These are phyloP conservation scores for Entelurus aequoreus DNA, from an alignment of 2,113 vertebrate species.

Conservation along the genomic window DNA sequence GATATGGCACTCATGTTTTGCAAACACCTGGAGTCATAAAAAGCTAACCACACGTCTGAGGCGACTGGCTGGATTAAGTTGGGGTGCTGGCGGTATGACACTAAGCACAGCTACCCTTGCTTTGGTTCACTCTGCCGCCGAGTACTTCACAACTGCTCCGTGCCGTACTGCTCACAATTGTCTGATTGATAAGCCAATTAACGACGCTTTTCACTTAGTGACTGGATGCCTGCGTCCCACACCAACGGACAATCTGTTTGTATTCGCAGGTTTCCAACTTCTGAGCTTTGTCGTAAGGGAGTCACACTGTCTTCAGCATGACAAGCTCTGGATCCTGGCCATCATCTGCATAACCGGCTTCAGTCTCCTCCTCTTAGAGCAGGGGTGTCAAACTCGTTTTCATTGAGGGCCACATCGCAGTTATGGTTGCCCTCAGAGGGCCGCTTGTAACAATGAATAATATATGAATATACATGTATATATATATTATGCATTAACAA, in stretches of 20 bases:
- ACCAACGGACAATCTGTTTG: neutral
- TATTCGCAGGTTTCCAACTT: neutral
- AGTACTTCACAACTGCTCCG: neutral
- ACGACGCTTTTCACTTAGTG: neutral
- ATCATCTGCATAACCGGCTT: neutral
- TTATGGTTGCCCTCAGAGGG: no score
- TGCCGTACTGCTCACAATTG: neutral
- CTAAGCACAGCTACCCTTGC: neutral
- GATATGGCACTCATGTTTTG: no score
- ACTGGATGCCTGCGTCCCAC: neutral
- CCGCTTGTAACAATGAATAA: no score
- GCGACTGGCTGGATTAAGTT: neutral
- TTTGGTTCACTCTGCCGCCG: neutral
- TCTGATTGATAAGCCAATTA: neutral
- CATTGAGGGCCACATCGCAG: no score
- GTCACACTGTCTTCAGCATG: neutral
- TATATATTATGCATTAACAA: no score
- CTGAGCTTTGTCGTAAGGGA: neutral
- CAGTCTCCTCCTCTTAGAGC: neutral
- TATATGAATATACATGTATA: no score
- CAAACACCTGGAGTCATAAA: no score
- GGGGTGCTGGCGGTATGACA: neutral
- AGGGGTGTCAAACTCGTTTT: no score
- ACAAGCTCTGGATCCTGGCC: neutral
- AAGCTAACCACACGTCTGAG: neutral